Conservation (phyloP, 2,113 vertebrate genomes). For the Hypocryptadius cinnamomeus region DNA sequence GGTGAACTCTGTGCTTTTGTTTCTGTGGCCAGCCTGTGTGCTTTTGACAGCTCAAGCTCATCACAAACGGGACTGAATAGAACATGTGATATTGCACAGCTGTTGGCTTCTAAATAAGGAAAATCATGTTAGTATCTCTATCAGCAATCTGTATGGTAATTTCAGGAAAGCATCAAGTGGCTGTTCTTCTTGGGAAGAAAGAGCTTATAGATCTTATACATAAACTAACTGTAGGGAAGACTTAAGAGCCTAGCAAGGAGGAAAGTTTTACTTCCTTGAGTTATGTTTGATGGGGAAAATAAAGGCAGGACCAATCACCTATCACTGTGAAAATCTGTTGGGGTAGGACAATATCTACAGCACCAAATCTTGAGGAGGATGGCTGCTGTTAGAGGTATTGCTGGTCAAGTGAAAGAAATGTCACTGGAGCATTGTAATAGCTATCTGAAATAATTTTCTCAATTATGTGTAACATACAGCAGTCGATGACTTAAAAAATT, state of each 20-base stretch:
- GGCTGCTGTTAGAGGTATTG: background rate
- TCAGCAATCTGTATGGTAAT: slow-evolving; percentile 21
- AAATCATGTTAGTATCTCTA: slow-evolving; percentile 14
- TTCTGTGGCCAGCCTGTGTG: background rate
- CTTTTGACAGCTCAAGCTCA: slow-evolving; percentile 22
- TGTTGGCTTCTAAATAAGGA: slow-evolving; percentile 42
- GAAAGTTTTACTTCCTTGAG: background rate
- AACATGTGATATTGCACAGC: slow-evolving; percentile 35
- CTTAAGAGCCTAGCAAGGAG: background rate
- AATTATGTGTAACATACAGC: slow-evolving; percentile 2
- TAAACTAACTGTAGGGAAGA: background rate
- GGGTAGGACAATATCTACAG: background rate
- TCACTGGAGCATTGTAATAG: slow-evolving; percentile 25
- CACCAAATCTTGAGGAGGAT: background rate
- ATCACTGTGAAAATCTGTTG: background rate
- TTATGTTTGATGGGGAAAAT: background rate
- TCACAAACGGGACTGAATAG: slow-evolving; percentile 26
- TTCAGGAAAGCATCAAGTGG: background rate
- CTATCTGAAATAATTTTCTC: slow-evolving; percentile 30
- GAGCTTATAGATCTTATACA: rapidly evolving
- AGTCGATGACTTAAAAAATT: background rate
- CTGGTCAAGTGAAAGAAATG: slow-evolving; percentile 44
- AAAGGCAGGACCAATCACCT: background rate
- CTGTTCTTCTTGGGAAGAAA: background rate
- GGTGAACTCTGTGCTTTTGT: background rate